Evolutionary conservation across 2,888 invertebrate genomes (phyloP).

Genomic region (Tenthredo notha): DNA sequence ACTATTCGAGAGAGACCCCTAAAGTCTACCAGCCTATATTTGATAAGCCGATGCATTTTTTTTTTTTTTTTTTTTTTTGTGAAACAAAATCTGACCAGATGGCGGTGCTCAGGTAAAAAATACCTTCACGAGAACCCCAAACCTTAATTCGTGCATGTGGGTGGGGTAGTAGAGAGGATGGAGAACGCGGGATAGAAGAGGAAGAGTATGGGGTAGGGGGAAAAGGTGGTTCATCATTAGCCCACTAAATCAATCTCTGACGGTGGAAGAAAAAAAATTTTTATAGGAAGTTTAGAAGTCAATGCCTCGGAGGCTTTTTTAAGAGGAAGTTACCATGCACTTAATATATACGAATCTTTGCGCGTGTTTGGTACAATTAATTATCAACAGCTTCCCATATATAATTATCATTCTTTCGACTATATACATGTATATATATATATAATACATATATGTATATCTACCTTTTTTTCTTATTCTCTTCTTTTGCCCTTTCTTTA

Average conservation of each 20-base stretch:
- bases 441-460: too few relatives aligned
- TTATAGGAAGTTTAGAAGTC: conserved; percentile 53
- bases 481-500: conserved; percentile 26
- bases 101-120: conserved; percentile 70
- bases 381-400: conserved; percentile 42
- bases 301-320: conserved; percentile 39
- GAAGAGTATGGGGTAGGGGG: conserved; percentile 55
- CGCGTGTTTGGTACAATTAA: conserved; percentile 52
- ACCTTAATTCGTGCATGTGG: conserved; percentile 53
- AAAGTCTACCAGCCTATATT: conserved; percentile 55
- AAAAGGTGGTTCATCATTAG: conserved; percentile 70
- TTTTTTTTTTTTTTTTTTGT: conserved; percentile 69
- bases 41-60: conserved; percentile 63
- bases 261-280: conserved; percentile 41
- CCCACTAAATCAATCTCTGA: conserved; percentile 72
- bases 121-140: conserved; percentile 62
- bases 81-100: conserved; percentile 78
- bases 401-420: conserved; percentile 40
- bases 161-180: conserved; percentile 55
- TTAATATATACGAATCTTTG: conserved; percentile 44
- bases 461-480: neutral
- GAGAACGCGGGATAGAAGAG: conserved; percentile 56
- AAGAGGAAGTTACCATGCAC: conserved; percentile 51
- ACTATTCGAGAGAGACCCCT: conserved; percentile 39
- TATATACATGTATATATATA: neutral